Evolutionary conservation across 1,140 invertebrate genomes (phyloP), one percentile per base, ranked within the genome.

Genomic region (Sarcophaga peregrina): DNA sequence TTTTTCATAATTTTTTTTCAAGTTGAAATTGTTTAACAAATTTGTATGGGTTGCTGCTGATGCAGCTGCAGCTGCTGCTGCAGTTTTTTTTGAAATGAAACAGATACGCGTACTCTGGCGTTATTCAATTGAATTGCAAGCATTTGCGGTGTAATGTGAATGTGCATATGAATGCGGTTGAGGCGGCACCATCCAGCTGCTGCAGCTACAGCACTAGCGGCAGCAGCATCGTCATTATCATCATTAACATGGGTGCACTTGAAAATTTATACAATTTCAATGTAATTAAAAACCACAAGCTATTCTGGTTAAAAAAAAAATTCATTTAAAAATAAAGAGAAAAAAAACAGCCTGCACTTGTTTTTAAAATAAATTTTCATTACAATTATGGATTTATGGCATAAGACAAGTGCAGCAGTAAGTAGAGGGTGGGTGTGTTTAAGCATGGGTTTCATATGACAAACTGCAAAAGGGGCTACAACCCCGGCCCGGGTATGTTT

Each of bases 241-340:
- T 68, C n/a, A 68, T 68, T 68, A 68, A 9, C 13, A 9, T 37
- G 25, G 25, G 4, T 25, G 62, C 62, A 68, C 62, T 68, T 68
- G 62, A 68, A 68, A 8, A 68, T 20, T 68, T 20, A 68, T 68
- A 68, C 62, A 58, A 7, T n/a, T n/a, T 20, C 7, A 68, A 68
- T 68, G 62, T 68, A 68, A 68, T 68, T 68, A 68, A 68, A 68
- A 68, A 68, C 62, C 62, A 3, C 62, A 68, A 52, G 62, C 62
- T n/a, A 13, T n/a, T n/a, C 52, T 37, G 25, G 25, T 37, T 37
- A 37, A 37, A 37, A 37, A 37, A 37, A 37, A 37, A 2, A 37
- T 2, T 2, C 1, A 37, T 2, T 37, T 2, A 37, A 37, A 37
- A 37, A 37, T 37, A 37, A 37, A 37, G 4, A 37, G 25, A 58